Percentiles rank a stretch among this genome's conserved stretches.
phyloP scores from a whole-genome alignment of 2,797 vertebrate species.

The Channa striata region DNA sequence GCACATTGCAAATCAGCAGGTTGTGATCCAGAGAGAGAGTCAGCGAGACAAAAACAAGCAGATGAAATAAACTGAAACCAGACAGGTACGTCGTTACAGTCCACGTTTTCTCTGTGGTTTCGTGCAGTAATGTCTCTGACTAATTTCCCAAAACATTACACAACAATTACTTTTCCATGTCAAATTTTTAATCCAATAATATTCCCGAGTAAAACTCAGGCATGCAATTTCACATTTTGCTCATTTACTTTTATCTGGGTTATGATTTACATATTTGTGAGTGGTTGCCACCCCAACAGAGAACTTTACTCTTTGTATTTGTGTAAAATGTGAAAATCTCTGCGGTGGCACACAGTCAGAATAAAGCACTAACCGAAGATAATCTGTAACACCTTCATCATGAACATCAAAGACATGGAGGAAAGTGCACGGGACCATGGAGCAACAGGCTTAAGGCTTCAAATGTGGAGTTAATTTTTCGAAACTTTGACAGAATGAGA shows the following conservation, averaged over 20 bases:
- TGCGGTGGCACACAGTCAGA: neutral
- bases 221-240: no score
- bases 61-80: slow-evolving; percentile 1
- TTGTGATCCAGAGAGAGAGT: neutral
- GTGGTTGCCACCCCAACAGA: no score
- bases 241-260: no score
- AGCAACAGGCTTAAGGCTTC: neutral
- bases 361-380: neutral
- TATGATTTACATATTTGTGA: no score
- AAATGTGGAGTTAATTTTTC: neutral
- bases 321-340: neutral
- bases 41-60: neutral
- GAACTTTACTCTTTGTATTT: no score
- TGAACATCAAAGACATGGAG: neutral
- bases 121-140: neutral
- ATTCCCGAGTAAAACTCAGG: neutral
- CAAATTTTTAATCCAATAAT: neutral
- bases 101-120: slow-evolving; percentile 10
- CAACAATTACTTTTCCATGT: neutral
- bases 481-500: neutral
- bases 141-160: neutral
- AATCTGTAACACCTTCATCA: neutral
- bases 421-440: neutral
- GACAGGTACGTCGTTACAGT: neutral
- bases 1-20: no score